A percentile compares a stretch with the other conserved stretches of the same genome.
Evolutionary conservation across 2,797 vertebrate genomes (phyloP).

Genomic region (Rhinichthys osculus): DNA sequence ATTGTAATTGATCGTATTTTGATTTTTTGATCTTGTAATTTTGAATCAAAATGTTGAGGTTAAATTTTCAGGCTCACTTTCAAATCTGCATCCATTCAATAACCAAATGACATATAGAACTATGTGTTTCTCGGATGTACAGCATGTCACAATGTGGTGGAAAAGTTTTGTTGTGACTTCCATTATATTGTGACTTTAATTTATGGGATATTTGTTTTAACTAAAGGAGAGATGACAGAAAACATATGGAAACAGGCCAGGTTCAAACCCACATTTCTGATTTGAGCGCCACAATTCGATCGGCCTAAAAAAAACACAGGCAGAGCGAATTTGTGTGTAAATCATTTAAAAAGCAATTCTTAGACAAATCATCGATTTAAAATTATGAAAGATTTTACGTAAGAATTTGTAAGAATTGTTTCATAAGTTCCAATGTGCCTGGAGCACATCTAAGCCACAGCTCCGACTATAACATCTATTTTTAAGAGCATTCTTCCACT

Average conservation of each 20-base stretch:
- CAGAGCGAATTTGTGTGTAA: neutral
- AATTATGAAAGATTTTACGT: neutral
- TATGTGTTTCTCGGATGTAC: neutral
- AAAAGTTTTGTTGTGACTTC: neutral
- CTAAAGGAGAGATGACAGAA: neutral
- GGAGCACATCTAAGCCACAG: neutral
- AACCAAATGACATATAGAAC: neutral
- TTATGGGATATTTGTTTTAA: neutral
- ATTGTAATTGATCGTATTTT: neutral
- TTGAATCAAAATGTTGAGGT: neutral
- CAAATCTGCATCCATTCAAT: neutral
- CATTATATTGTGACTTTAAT: neutral
- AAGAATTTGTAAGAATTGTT: neutral
- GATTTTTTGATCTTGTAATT: neutral
- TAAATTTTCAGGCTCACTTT: neutral
- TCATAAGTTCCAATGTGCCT: neutral
- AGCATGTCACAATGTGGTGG: neutral
- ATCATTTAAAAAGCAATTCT: neutral
- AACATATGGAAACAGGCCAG: neutral
- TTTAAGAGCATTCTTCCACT: conserved; percentile 22
- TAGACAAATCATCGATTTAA: neutral
- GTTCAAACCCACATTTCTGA: neutral
- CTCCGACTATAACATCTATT: neutral
- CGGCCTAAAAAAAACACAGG: neutral
- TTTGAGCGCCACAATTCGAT: neutral